phyloP scores from a whole-genome alignment of 2,888 invertebrate genomes.

The Micoletzkya japonica region DNA sequence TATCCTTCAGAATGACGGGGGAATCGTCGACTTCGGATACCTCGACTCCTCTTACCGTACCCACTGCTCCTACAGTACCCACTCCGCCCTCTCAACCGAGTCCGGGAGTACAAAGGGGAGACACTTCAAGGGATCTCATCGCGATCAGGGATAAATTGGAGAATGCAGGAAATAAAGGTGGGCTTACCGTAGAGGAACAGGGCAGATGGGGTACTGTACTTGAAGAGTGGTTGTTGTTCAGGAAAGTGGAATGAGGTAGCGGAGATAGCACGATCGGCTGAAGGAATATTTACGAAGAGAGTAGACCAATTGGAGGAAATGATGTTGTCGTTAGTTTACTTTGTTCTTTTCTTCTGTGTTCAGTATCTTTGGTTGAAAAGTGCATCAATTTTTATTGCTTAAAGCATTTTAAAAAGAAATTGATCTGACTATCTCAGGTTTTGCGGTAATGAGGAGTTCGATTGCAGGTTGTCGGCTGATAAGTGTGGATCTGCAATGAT shows the following conservation, averaged over 20 bases:
- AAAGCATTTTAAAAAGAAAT: too few species aligned
- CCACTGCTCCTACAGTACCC: background rate
- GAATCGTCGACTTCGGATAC: constrained; percentile 1
- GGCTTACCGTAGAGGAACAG: too few species aligned
- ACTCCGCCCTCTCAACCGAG: constrained; percentile 1
- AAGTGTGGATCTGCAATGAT: too few species aligned
- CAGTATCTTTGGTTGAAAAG: too few species aligned
- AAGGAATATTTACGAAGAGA: background rate
- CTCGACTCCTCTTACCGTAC: background rate
- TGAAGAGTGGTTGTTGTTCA: too few species aligned
- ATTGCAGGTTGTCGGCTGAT: too few species aligned
- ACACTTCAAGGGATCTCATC: background rate
- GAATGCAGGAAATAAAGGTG: too few species aligned
- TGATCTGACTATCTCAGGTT: too few species aligned
- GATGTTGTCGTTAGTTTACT: background rate
- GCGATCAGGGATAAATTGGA: background rate
- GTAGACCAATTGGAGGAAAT: background rate
- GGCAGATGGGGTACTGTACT: too few species aligned
- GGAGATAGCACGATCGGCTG: background rate
- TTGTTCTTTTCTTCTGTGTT: background rate
- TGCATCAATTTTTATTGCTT: too few species aligned
- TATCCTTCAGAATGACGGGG: too few species aligned
- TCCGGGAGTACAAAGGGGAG: background rate
- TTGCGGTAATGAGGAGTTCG: too few species aligned
- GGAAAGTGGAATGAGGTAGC: background rate